Percentiles rank a stretch among this genome's conserved stretches.
These are phyloP conservation scores for Lasioglossum zephyrum DNA, from an alignment of 2,888 invertebrate species.

Conservation along the genomic window DNA sequence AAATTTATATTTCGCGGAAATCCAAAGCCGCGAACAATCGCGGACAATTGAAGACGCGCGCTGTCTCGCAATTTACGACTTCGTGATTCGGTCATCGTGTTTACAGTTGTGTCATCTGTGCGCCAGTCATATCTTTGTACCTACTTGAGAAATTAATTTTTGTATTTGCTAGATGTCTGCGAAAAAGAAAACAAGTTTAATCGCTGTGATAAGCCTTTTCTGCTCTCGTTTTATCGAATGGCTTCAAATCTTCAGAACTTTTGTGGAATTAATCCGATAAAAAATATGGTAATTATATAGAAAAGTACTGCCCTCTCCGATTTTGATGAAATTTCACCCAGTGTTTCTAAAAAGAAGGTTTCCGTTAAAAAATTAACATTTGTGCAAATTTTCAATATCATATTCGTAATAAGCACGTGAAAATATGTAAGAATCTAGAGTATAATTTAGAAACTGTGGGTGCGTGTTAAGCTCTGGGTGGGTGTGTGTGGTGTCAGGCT, in stretches of 20 bases:
- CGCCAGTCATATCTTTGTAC: background rate
- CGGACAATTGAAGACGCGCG: background rate
- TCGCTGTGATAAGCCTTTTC: background rate
- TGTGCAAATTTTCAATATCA: too few species aligned
- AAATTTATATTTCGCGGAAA: conserved; percentile 9
- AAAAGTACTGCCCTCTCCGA: too few species aligned
- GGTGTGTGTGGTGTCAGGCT: too few species aligned
- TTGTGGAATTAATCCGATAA: background rate
- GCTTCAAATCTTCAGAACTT: background rate
- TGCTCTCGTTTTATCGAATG: background rate
- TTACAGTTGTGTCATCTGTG: background rate
- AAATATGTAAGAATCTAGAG: too few species aligned
- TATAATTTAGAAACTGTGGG: too few species aligned
- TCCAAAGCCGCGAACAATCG: background rate
- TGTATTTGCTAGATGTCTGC: background rate
- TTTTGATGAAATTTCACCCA: too few species aligned
- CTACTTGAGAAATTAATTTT: background rate
- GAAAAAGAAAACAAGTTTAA: background rate
- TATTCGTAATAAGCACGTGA: too few species aligned
- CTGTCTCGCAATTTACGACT: background rate
- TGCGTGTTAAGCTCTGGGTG: too few species aligned
- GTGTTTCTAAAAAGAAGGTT: too few species aligned
- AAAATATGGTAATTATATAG: too few species aligned
- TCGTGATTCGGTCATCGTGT: background rate
- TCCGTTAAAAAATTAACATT: too few species aligned